These are phyloP conservation scores for Branchipolynoe longqiensis DNA, from an alignment of 2,888 invertebrate genomes.

Conservation along the genomic window DNA sequence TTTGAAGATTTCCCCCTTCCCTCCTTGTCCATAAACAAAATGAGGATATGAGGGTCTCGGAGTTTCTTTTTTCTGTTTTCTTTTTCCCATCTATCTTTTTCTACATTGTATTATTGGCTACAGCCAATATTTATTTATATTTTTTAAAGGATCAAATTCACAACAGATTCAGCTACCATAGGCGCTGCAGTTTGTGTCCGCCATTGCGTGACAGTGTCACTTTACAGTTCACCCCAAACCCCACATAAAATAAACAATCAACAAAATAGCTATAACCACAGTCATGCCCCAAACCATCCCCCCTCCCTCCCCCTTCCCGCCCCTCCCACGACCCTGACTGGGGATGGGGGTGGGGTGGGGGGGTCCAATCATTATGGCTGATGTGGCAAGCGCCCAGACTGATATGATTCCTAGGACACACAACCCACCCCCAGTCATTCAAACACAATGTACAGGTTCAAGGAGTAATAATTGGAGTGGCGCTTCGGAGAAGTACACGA, in stretches of 20 bases:
- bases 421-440: conserved; percentile 10
- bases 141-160: too few relatives aligned
- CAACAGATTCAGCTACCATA: conserved; percentile 26
- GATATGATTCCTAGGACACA: conserved; percentile 28
- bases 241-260: conserved; percentile 23
- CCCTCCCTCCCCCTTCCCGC: background rate
- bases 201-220: too few relatives aligned
- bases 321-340: background rate
- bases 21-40: background rate
- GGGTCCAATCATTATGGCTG: conserved; percentile 30
- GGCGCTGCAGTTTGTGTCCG: background rate
- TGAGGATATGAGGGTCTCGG: background rate
- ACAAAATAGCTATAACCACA: conserved; percentile 37
- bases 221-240: conserved; percentile 19
- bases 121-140: background rate
- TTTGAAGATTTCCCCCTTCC: background rate
- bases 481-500: conserved; percentile 31
- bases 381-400: conserved; percentile 21
- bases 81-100: too few relatives aligned
- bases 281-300: conserved; percentile 13
- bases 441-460: conserved; percentile 39
- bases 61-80: too few relatives aligned
- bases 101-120: conserved; percentile 15
- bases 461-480: conserved; percentile 39
- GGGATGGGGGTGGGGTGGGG: too few relatives aligned